phyloP scores from a whole-genome alignment of 1,140 invertebrate species.

The Atta texana region DNA sequence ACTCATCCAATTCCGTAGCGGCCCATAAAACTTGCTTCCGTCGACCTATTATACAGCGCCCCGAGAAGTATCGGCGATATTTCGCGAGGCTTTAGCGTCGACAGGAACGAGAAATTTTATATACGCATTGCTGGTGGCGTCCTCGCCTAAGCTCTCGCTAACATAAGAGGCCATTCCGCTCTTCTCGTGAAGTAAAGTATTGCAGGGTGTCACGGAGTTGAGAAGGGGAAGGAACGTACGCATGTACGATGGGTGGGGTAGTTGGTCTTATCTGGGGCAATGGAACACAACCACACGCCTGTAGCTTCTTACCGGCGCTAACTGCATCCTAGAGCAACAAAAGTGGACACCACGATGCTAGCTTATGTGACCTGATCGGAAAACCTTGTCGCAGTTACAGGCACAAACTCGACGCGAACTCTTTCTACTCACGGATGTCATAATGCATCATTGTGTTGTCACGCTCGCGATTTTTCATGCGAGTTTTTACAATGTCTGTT shows the following conservation, averaged over 20 bases:
- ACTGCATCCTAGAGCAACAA: constrained; percentile 24
- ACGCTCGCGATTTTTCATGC: not conserved
- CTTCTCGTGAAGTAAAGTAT: constrained; percentile 6
- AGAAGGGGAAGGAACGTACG: constrained; percentile 1
- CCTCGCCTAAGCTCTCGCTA: constrained; percentile 40
- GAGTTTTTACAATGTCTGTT: not conserved
- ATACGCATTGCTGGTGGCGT: constrained; percentile 31
- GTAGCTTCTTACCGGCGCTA: constrained; percentile 38
- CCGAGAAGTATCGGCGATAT: constrained; percentile 45
- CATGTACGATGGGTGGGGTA: constrained; percentile 1
- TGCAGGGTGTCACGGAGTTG: not conserved
- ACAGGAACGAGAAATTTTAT: constrained; percentile 46
- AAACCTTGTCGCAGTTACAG: constrained; percentile 48
- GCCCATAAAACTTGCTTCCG: constrained; percentile 27
- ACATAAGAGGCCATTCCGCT: constrained; percentile 37
- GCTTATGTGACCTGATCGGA: constrained; percentile 28
- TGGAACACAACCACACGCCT: constrained; percentile 67
- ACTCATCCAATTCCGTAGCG: constrained; percentile 44
- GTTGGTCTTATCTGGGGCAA: constrained; percentile 76
- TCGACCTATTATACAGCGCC: constrained; percentile 37
- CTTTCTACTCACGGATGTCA: not conserved
- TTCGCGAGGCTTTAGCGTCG: constrained; percentile 20
- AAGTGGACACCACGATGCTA: constrained; percentile 20
- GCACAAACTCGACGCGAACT: not conserved
- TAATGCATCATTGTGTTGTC: not conserved